These are phyloP conservation scores for Oscheius sp. DNA, from an alignment of 1,140 invertebrate genomes.

Conservation along the genomic window DNA sequence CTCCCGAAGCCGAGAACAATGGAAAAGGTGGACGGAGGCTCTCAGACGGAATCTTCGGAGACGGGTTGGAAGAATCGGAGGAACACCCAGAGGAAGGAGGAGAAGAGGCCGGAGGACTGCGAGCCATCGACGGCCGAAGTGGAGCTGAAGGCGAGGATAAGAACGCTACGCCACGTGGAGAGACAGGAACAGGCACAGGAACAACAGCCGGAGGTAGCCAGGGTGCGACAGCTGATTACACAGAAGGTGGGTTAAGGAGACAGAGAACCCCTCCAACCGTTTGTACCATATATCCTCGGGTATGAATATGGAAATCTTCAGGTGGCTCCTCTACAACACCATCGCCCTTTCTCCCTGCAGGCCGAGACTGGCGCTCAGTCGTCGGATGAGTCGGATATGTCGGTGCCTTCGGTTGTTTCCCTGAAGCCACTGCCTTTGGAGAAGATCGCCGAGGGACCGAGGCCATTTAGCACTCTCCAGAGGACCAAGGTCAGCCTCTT, in stretches of 20 bases:
- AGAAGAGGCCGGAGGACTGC: neutral
- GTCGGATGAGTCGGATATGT: constrained; percentile 4
- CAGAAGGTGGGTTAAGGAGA: constrained; percentile 46
- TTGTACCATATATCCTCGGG: neutral
- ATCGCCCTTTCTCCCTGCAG: constrained; percentile 59
- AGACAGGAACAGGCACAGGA: constrained; percentile 19
- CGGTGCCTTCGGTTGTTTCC: neutral
- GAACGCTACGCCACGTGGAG: constrained; percentile 50
- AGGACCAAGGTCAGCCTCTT: constrained; percentile 3
- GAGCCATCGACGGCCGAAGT: constrained; percentile 26
- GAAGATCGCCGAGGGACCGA: neutral
- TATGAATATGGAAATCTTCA: neutral
- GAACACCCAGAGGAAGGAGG: neutral
- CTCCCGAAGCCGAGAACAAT: constrained; percentile 1
- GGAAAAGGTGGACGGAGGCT: neutral
- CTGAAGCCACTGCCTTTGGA: neutral
- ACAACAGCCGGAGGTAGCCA: constrained; percentile 40
- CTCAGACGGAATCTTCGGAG: neutral
- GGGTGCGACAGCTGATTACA: constrained; percentile 52
- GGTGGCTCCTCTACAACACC: constrained; percentile 47
- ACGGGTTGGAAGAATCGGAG: neutral
- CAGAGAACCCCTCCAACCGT: neutral
- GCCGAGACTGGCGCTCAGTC: constrained; percentile 15
- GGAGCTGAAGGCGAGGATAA: constrained; percentile 51
- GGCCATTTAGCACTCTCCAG: constrained; percentile 22